phyloP scores from a whole-genome alignment of 2,797 vertebrate species.

The Acridotheres tristis region DNA sequence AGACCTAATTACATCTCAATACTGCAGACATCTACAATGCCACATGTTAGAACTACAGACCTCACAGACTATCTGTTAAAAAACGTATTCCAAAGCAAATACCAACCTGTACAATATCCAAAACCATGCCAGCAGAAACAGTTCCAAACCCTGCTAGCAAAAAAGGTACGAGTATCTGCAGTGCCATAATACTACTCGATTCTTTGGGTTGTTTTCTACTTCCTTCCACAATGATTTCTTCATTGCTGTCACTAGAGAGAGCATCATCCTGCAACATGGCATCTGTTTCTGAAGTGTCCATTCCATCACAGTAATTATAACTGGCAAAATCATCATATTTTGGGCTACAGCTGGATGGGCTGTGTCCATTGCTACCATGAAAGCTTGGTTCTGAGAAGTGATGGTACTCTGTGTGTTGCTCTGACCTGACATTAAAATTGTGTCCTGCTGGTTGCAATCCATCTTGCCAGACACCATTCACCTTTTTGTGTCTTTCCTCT shows the following conservation, averaged over 20 bases:
- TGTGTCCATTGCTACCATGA: conserved; percentile 68
- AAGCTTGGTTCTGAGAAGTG: conserved; percentile 75
- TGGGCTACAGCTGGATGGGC: conserved; percentile 65
- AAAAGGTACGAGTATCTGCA: conserved; percentile 94
- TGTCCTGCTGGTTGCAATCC: conserved; percentile 73
- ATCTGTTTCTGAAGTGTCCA: conserved; percentile 82
- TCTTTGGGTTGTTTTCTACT: conserved; percentile 88
- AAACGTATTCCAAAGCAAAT: neutral
- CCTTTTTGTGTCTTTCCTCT: conserved; percentile 89
- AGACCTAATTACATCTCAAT: neutral
- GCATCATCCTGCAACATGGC: conserved; percentile 85
- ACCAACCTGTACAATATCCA: conserved; percentile 95
- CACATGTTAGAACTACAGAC: neutral
- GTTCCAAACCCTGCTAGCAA: conserved; percentile 95
- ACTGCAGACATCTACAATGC: neutral
- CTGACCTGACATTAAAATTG: conserved; percentile 65
- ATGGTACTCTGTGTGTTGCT: conserved; percentile 75
- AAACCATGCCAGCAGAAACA: conserved; percentile 95
- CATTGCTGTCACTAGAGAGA: conserved; percentile 78
- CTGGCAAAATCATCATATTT: conserved; percentile 75
- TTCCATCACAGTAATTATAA: conserved; percentile 81
- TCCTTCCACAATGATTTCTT: conserved; percentile 71
- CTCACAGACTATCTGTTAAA: neutral
- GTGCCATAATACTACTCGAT: conserved; percentile 87
- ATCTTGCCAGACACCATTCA: conserved; percentile 80